Evolutionary conservation across 2,797 vertebrate genomes (phyloP), one percentile per base, ranked within the genome.

Genomic region (Numenius phaeopus): DNA sequence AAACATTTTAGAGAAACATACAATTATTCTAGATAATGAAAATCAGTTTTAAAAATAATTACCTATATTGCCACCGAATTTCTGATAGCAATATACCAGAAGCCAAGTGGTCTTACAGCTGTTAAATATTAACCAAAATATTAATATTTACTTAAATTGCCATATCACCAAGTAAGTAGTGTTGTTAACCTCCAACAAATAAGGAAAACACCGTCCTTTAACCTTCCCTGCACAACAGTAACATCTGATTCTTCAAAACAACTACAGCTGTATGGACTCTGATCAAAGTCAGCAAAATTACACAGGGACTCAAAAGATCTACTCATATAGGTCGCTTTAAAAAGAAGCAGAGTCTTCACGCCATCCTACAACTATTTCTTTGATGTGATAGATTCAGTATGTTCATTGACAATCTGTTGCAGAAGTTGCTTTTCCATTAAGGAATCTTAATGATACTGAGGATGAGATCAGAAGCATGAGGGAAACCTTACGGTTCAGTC

Each of bases 331-430:
- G 85, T 91, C 3, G 11, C 83, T 87, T 85, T 42, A 87, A 90
- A 91, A 85, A 83, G 90, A 72, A 94, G 72, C 57, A 6, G 88
- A 89, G 64, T 24, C 81, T 96, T 95, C 94, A 88, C 37, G 9
- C 96, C 92, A 93, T 78, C 79, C 91, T 89, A 81, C 90, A 91
- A 65, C 77, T 94, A 95, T 83, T 94, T 92, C 87, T 96, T 95
- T 94, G 94, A 94, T 96, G 92, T 94, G 88, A 97, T 85, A 72
- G 82, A 62, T 94, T 87, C 92, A 96, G 55, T 92, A 97, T 78
- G 90, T 75, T 95, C 75, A 13, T 18, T 62, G 72, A 30, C 90
- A 94, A 83, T 87, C 75, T 89, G 81, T 46, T 83, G 92, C 84
- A 91, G 79, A 83, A 95, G 80, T 39, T 76, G 66, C 42, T 88